phyloP scores from a whole-genome alignment of 2,797 vertebrate genomes.

The Gymnocypris eckloni region DNA sequence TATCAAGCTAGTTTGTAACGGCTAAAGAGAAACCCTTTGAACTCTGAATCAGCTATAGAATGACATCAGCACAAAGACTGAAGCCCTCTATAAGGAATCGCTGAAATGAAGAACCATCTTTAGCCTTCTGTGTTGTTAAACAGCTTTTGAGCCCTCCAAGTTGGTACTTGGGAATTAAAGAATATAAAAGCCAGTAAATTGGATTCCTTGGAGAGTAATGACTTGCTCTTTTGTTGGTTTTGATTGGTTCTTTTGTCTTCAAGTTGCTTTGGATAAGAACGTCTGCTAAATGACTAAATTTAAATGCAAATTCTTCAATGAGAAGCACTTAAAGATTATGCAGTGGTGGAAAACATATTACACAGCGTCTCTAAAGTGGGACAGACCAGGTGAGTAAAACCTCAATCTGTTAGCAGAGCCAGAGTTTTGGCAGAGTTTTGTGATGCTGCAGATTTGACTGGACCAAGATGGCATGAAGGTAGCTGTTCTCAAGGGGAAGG shows the following conservation, averaged over 20 bases:
- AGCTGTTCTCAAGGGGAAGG: not conserved
- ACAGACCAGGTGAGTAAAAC: not conserved
- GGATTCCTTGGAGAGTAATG: not conserved
- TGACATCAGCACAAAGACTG: not conserved
- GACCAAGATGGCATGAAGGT: not conserved
- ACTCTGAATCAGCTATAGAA: not conserved
- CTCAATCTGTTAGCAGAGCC: not conserved
- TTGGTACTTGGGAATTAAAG: not conserved
- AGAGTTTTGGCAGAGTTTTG: not conserved
- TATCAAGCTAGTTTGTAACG: not conserved
- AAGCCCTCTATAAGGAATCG: not conserved
- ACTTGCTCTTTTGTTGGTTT: not conserved
- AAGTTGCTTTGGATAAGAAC: not conserved
- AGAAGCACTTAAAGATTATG: constrained; percentile 10
- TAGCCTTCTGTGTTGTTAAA: not conserved
- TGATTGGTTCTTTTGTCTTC: not conserved
- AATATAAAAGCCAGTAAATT: not conserved
- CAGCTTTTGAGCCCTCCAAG: not conserved
- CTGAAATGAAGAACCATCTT: not conserved
- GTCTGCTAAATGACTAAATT: not conserved
- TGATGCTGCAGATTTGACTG: not conserved
- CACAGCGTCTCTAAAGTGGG: not conserved
- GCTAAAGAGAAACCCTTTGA: not conserved
- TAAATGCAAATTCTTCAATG: not conserved
- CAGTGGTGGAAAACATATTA: not conserved